Evolutionary conservation across 2,797 vertebrate species (phyloP).

Genomic region (Sardinella longiceps): DNA sequence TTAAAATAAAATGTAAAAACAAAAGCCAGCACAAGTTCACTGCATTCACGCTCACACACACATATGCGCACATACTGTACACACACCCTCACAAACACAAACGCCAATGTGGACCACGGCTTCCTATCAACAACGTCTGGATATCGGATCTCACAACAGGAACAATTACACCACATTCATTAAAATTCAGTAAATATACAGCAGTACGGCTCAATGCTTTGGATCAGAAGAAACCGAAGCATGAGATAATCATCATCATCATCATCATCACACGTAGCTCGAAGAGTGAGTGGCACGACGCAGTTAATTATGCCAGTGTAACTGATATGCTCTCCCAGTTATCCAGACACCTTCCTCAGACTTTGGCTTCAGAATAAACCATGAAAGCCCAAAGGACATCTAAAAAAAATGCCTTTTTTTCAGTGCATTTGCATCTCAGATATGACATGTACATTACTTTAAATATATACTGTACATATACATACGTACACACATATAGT

Average conservation of each 20-base stretch:
- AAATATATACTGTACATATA: conserved; percentile 60
- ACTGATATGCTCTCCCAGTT: conserved; percentile 26
- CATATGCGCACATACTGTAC: conserved; percentile 52
- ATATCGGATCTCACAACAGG: conserved; percentile 47
- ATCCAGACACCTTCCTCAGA: conserved; percentile 32
- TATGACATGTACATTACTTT: conserved; percentile 54
- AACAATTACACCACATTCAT: conserved; percentile 51
- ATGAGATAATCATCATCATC: no score
- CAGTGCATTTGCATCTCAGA: conserved; percentile 72
- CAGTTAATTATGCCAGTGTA: conserved; percentile 21
- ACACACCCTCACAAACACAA: conserved; percentile 56
- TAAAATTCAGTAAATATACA: conserved; percentile 59
- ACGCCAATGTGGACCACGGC: conserved; percentile 69
- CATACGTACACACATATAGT: conserved; percentile 41
- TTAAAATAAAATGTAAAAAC: not conserved
- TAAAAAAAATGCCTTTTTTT: conserved; percentile 52
- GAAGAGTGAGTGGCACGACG: conserved; percentile 28
- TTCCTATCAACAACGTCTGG: conserved; percentile 67
- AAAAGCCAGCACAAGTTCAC: conserved; percentile 41
- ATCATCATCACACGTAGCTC: not conserved
- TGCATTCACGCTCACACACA: conserved; percentile 33
- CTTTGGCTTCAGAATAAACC: conserved; percentile 36
- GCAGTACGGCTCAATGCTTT: conserved; percentile 59
- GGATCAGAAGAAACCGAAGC: conserved; percentile 58
- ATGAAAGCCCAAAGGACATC: conserved; percentile 41